phyloP scores from a whole-genome alignment of 2,888 invertebrate genomes.

The Invenusta paracnida region DNA sequence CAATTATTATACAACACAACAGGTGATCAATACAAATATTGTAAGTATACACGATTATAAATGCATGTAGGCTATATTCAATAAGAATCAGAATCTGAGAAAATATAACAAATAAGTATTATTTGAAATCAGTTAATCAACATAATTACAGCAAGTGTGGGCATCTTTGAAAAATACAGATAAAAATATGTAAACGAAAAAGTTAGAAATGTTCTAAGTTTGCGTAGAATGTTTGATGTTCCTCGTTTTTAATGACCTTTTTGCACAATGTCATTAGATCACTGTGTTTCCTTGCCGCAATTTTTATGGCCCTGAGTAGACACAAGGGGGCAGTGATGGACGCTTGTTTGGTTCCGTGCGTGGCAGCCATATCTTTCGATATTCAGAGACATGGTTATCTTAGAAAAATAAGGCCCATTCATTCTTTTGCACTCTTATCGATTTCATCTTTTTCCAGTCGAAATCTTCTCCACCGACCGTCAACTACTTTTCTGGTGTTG shows the following conservation, averaged over 20 bases:
- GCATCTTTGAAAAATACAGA: too few species aligned
- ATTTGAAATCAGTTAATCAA: background rate
- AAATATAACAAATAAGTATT: background rate
- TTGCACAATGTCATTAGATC: background rate
- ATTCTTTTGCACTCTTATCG: background rate
- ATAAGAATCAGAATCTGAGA: background rate
- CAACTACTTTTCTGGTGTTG: background rate
- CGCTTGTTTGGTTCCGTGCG: background rate
- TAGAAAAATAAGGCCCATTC: background rate
- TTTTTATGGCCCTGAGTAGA: background rate
- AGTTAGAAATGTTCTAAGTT: background rate
- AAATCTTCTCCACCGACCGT: background rate
- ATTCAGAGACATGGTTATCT: background rate
- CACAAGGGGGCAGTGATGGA: background rate
- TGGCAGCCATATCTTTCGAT: background rate
- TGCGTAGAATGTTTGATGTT: background rate
- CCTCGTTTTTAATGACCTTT: background rate
- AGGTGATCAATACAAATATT: background rate
- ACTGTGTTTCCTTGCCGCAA: background rate
- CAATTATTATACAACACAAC: background rate
- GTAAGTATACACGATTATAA: background rate
- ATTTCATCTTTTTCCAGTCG: background rate
- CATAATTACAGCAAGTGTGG: background rate
- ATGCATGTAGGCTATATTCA: background rate
- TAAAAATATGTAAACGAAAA: background rate